Percentiles rank a stretch among this genome's conserved stretches.
phyloP scores from a whole-genome alignment of 2,888 invertebrate species.

The Idaea dimidiata region DNA sequence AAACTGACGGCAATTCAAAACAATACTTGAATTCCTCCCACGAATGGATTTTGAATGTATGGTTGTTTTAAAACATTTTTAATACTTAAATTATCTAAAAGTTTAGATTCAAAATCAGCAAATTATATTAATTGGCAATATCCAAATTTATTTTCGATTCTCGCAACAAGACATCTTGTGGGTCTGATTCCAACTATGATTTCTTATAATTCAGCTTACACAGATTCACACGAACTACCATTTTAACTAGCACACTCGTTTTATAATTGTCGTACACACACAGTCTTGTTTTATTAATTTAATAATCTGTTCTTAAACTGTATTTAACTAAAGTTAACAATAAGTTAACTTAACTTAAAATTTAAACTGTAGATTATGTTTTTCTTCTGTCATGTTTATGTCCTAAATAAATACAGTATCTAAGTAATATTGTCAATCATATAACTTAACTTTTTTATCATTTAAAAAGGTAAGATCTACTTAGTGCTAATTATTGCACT shows the following conservation, averaged over 20 bases:
- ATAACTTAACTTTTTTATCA: background rate
- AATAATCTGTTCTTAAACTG: slow-evolving; percentile 17
- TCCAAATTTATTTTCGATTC: too few relatives aligned
- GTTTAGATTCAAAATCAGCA: too few relatives aligned
- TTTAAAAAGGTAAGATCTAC: background rate
- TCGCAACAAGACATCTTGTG: background rate
- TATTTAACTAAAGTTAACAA: background rate
- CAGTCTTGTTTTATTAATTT: slow-evolving; percentile 6
- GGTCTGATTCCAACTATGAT: background rate
- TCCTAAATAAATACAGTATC: background rate
- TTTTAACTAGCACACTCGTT: slow-evolving; percentile 30
- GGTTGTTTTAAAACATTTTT: too few relatives aligned
- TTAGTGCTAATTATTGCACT: background rate
- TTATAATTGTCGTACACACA: slow-evolving; percentile 24
- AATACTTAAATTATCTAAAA: too few relatives aligned
- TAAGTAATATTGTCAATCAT: background rate
- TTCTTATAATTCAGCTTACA: background rate
- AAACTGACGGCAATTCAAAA: too few relatives aligned
- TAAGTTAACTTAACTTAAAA: slow-evolving; percentile 9
- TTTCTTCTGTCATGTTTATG: background rate
- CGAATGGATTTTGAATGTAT: too few relatives aligned
- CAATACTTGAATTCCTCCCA: too few relatives aligned
- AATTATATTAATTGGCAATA: too few relatives aligned
- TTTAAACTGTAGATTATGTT: slow-evolving; percentile 32
- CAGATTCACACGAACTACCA: slow-evolving; percentile 6